Conservation (phyloP, 2,797 vertebrate species). For the Falco concolor region DNA sequence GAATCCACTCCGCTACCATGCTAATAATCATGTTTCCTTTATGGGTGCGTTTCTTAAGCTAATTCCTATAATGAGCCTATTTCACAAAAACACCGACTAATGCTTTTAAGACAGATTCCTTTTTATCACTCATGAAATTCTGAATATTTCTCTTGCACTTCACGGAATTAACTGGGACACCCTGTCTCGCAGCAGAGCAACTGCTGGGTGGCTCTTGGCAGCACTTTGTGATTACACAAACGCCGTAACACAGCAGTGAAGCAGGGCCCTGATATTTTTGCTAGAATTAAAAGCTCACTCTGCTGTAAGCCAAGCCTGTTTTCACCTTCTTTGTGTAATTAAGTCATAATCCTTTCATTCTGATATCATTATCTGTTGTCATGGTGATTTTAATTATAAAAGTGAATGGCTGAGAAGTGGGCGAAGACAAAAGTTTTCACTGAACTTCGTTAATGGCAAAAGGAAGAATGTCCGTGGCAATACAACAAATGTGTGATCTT, state of each 20-base stretch:
- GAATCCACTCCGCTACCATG: not conserved
- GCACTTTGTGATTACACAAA: not conserved
- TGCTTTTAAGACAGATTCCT: not conserved
- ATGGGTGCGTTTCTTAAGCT: not conserved
- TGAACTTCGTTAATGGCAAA: not conserved
- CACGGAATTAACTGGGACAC: not conserved
- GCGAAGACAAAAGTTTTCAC: slow-evolving; percentile 3
- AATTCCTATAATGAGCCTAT: not conserved
- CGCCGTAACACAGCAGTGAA: fast-evolving
- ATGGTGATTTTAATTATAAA: slow-evolving; percentile 45
- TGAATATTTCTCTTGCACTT: not conserved
- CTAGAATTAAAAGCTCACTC: slow-evolving; percentile 7
- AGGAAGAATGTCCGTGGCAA: not conserved
- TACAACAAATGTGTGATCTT: not conserved
- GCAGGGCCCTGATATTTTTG: not conserved
- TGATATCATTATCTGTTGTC: slow-evolving; percentile 43
- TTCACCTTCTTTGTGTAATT: slow-evolving; percentile 10
- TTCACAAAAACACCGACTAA: not conserved
- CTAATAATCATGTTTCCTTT: not conserved
- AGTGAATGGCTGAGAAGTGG: not conserved
- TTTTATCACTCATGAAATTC: not conserved
- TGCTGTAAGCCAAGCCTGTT: not conserved
- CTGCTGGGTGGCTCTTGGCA: not conserved
- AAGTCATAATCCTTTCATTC: not conserved
- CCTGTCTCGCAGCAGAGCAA: not conserved